phyloP scores from a whole-genome alignment of 1,140 invertebrate genomes.

The Araneus ventricosus region DNA sequence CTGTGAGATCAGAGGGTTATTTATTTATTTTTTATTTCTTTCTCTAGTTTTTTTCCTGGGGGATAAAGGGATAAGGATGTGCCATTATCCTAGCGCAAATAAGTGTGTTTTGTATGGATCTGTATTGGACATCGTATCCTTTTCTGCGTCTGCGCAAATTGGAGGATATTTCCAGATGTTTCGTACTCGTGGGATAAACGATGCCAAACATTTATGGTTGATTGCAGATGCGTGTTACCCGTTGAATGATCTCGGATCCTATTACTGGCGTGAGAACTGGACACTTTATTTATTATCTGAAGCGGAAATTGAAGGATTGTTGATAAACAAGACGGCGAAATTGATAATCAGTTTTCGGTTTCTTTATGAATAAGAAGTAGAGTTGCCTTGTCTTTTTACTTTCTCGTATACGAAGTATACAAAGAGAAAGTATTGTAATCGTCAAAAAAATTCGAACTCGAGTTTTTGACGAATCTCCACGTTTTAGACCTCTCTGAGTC shows the following conservation, averaged over 20 bases:
- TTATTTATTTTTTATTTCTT: slow-evolving; percentile 9
- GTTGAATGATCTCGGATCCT: neutral
- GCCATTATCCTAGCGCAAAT: neutral
- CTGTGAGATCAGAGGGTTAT: neutral
- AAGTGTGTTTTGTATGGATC: neutral
- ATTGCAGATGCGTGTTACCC: neutral
- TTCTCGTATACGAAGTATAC: too few species aligned
- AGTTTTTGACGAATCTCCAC: too few species aligned
- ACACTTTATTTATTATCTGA: too few species aligned
- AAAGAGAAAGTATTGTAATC: too few species aligned
- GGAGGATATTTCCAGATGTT: neutral
- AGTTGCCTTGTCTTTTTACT: too few species aligned
- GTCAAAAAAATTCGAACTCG: too few species aligned
- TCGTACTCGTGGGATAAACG: neutral
- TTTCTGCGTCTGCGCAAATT: neutral
- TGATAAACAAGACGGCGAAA: too few species aligned
- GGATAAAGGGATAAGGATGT: slow-evolving; percentile 22
- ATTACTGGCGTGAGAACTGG: too few species aligned
- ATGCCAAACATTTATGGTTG: neutral
- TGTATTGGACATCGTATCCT: neutral
- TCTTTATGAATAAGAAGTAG: too few species aligned
- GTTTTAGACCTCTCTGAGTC: too few species aligned
- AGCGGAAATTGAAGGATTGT: too few species aligned
- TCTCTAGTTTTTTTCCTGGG: neutral
- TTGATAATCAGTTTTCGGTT: too few species aligned